Base-by-base conservation (phyloP, 2,797 vertebrate genomes). In the Fistularia tabacaria region DNA sequence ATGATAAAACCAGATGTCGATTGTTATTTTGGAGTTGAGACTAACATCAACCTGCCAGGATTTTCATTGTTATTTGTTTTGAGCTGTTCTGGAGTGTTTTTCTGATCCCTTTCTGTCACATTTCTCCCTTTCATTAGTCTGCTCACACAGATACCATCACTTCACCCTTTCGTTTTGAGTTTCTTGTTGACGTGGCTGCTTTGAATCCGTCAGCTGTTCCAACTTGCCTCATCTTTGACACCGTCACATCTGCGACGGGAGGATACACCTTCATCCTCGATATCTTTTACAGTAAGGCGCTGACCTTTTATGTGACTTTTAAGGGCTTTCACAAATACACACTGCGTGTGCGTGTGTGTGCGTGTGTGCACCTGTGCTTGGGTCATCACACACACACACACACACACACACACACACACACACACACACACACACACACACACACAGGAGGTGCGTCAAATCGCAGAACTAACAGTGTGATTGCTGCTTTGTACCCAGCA, bases 101-200 rank as follows among this genome's bases (percentile, higher is more conserved):
- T 74, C 52, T 43, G 44, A 8, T 54, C 43, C 40, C 61, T 63
- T 47, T 65, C 51, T 0, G 3, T 66, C 62, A 77, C 46, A 59
- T 64, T 63, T 46, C 60, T 64, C 57, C 57, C 45, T 62, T 72
- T 6, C 5, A 7, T 37, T 62, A 66, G 72, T 77, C 70, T 74
- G 66, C 42, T 53, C 66, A 63, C 76, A 78, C 67, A 58, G 58
- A 62, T 59, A 59, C 40, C 48, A 70, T 39, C 51, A 25, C 25
- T 25, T 25, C 25, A 25, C 62, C 55, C n/a, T n/a, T 51, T 67
- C 61, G 62, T 12, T 51, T 62, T 71, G 54, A 62, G 61, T 59
- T 51, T 74, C 54, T 59, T 46, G 60, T 73, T 71, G 59, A 60
- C 56, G 14, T 54, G 69, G 73, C 75, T 82, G 62, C 60, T 56